Conservation (phyloP, 2,888 invertebrate genomes). For the Bellardia pandia region DNA sequence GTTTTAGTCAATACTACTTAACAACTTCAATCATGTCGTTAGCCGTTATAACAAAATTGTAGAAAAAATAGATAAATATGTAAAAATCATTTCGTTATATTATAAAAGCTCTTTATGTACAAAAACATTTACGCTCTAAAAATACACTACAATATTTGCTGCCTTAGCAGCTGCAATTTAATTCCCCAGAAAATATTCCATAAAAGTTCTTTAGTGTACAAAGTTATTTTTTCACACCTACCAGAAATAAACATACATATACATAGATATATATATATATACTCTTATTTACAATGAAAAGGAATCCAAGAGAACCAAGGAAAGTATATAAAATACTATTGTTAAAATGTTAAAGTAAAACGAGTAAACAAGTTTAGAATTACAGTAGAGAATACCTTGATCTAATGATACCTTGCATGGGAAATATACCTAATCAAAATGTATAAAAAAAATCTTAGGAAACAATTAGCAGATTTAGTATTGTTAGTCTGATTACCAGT, state of each 20-base stretch:
- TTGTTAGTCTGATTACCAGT: no score
- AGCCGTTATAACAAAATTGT: no score
- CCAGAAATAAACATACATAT: not conserved
- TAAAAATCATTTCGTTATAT: not conserved
- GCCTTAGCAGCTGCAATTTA: not conserved
- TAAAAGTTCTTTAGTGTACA: not conserved
- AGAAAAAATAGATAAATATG: no score
- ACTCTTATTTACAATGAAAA: not conserved
- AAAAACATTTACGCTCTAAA: not conserved
- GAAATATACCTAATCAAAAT: no score
- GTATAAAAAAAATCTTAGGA: no score
- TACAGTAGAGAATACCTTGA: no score
- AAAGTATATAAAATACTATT: not conserved
- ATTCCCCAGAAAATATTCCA: not conserved
- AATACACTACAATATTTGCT: not conserved
- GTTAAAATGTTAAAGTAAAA: not conserved
- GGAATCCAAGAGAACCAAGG: not conserved
- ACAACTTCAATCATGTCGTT: no score
- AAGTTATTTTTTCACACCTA: constrained; percentile 16
- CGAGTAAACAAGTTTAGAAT: no score
- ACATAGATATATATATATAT: not conserved
- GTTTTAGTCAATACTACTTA: no score
- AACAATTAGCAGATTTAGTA: no score
- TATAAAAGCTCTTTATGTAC: not conserved
- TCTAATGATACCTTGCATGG: no score